Base-by-base conservation (phyloP, 2,113 vertebrate species). In the Scytalopus superciliaris region DNA sequence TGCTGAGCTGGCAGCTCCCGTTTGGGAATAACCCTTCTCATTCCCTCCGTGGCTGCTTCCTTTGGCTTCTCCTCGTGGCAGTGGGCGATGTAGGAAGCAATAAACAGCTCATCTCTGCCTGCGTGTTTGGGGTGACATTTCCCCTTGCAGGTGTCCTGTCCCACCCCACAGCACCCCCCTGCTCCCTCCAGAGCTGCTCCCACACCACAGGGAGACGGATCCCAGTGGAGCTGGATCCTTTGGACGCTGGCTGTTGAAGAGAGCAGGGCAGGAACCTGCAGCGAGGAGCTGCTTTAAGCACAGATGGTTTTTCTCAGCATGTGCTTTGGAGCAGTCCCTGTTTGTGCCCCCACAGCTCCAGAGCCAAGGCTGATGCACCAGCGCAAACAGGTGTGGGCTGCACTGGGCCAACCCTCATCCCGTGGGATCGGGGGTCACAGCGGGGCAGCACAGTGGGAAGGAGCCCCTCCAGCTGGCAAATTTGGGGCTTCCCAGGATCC, bases 381-480 rank as follows among this genome's bases (percentile, higher is more conserved):
- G 93, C 12, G 22, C 93, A 92, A 80, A 56, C 87, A 89, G 92
- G 93, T 69, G 81, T 59, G 95, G 95, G 89, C 52, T 89, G 91
- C 4, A 1, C 91, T 14, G 69, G 68, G 87, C 96, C 91, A 42
- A 23, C 49, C 1, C 75, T 63, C 75, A 8, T 19, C 89, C 44
- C 31, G 0, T 17, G 83, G 94, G 69, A 27, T 3, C 1, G 2
- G 47, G 47, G 84, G 64, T 80, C 60, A 19, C 30, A 4, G 67
- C 68, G 10, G 81, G 85, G 19, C 53, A 73, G 45, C 12, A 13
- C 70, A 23, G n/a, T 4, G 68, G 77, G 68, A 39, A 67, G 44
- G 73, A 91, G 80, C 83, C 79, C 28, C 19, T 7, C 55, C 5
- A 6, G 50, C 30, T 87, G 73, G 59, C 18, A 44, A 8, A 57